Conservation (phyloP, 2,113 vertebrate genomes). For the Ciconia maguari region DNA sequence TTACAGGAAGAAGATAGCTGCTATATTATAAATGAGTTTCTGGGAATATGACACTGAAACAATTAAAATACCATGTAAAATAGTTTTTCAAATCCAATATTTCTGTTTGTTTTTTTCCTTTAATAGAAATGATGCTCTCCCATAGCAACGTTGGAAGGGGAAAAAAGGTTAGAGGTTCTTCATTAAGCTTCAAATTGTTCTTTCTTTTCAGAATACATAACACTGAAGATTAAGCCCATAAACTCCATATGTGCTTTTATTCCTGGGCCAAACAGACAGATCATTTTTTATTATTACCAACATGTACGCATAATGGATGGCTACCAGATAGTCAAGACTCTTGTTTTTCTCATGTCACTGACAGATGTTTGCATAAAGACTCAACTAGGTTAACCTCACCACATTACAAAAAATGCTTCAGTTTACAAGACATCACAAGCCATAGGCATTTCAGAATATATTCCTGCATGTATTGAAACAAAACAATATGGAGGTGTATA, state of each 20-base stretch:
- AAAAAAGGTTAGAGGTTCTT: not conserved
- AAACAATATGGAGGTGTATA: not conserved
- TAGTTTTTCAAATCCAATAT: not conserved
- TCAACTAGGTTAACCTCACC: not conserved
- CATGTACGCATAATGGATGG: not conserved
- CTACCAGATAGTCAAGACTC: not conserved
- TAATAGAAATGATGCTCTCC: not conserved
- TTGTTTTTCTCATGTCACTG: slow-evolving; percentile 10
- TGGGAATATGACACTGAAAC: not conserved
- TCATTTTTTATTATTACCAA: slow-evolving; percentile 19
- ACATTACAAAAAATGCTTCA: not conserved
- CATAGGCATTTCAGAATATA: not conserved
- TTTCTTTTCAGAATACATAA: not conserved
- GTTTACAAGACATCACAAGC: not conserved
- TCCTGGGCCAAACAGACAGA: not conserved
- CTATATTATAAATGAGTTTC: slow-evolving; percentile 44
- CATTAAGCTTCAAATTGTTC: not conserved
- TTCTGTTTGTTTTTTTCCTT: not conserved
- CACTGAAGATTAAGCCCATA: not conserved
- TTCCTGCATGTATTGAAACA: not conserved
- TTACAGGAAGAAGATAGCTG: slow-evolving; percentile 25
- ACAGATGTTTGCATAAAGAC: slow-evolving; percentile 35
- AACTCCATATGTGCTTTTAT: not conserved
- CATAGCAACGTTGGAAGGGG: not conserved
- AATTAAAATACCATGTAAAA: not conserved